Base-by-base conservation (phyloP, 1,140 invertebrate species). In the Drosophila seguyi region DNA sequence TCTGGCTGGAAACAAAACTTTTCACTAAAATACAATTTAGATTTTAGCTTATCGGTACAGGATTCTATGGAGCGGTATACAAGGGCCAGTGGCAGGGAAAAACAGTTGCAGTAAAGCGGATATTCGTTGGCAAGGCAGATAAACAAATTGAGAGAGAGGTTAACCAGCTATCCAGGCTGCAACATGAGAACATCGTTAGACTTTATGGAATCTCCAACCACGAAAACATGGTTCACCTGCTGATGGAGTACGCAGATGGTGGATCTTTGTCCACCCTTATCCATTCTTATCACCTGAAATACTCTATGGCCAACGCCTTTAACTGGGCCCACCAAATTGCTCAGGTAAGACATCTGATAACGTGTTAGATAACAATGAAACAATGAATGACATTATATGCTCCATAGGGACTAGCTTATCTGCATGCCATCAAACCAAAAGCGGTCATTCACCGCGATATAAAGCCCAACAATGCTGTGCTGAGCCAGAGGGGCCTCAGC, bases 191-290 rank as follows among this genome's bases (percentile, higher is more conserved):
- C 93, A 99, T 99, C 85, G 96, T 99, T 18, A 95, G 95, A 87
- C 92, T 99, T 13, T 98, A 98, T 95, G 98, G 98, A 48, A 97
- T 97, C 1, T 98, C 97, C 86, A 96, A 95, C 0, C 94, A 95
- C 82, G 94, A 95, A 67, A 94, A 95, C 71, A 92, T 93, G 60
- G 96, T 97, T 38, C 98, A 97, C 93, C 94, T 99, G 61, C 96
- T 99, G n/a, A 98, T 99, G 98, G 98, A 99, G 93, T 99, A 97
- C 95, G 98, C 98, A 2, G 98, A 99, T 94, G 97, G 97, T 65
- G 98, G 98, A 48, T 98, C 98, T 13, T 93, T 99, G 11, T 97
- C 98, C 92, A 97, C 98, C 94, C 97, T 98, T 47, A 94, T 99
- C 18, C 98, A 99, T 94, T 95, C 95, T 29, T 94, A 95, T 56